Evolutionary conservation across 2,113 vertebrate species (phyloP), one percentile per base, ranked within the genome.

Genomic region (Clinocottus analis): DNA sequence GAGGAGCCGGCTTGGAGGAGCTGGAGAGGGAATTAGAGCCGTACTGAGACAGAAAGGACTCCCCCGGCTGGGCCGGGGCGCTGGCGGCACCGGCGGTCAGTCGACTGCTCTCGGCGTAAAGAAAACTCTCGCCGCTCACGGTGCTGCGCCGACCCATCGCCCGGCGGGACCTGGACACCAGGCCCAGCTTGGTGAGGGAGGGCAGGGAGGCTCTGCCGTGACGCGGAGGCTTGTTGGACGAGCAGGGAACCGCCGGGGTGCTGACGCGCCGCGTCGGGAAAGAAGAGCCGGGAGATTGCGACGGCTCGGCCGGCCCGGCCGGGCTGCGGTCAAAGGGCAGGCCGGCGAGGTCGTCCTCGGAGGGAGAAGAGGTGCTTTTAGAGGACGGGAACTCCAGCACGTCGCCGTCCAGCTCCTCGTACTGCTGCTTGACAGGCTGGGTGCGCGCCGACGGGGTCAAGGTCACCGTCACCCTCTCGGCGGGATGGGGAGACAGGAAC

Each of bases 371-470:
- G 71, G 86, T 89, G 77, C 87, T 90, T 67, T 85, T 85, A 9
- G 66, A 76, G 21, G 85, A 85, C 1, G 90, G 92, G 33, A 85
- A 90, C 3, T 93, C 94, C 73, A 91, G 33, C 11, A 94, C 89
- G 0, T 95, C 90, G 4, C 90, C 95, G 1, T 94, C 85, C 39
- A 93, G 43, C 80, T 95, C 93, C 56, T 90, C 70, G 0, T 92
- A 93, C 65, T 86, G 93, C 83, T 85, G 92, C 71, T 96, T 95
- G 60, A 96, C 21, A 2, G 90, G 90, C 41, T 93, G 87, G 0
- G 89, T 86, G 29, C 87, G 85, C 0, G 75, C 79, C 14, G 93
- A 89, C 5, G 90, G 86, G 4, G 78, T 90, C 35, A 94, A 43
- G 8, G 92, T 90, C 77, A 93, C 78, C 0, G 72, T 85, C 2